Evolutionary conservation across 2,113 vertebrate genomes (phyloP), one percentile per base, ranked within the genome.

Genomic region (Philantomba maxwellii): DNA sequence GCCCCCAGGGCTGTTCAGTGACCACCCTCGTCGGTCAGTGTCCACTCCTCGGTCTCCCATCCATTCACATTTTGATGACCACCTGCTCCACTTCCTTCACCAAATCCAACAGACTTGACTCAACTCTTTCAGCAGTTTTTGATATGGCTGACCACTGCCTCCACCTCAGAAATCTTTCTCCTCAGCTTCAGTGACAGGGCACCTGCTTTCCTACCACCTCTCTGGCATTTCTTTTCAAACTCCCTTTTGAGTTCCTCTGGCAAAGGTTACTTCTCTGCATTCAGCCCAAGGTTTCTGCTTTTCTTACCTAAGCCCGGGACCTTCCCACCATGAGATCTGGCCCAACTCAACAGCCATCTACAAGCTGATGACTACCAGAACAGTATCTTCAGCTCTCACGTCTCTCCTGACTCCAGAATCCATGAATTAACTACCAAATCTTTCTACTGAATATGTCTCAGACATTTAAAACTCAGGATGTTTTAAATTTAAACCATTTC

Each of bases 31-130:
- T 17, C 78, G n/a, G 10, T 28, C n/a, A 19, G 6, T n/a, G 33
- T 28, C 33, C 66, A 43, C 43, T 57, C 78, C 43, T 73, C 15
- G 13, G 60, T 53, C 58, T 96, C 39, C 75, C 87, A 73, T 8
- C 62, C 51, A 53, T 51, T 28, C 96, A 99, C 96, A 99, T 99
- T 19, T 98, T 99, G 45, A 98, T 99, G 99, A 99, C 98, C 57
- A 98, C 98, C 2, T 99, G 97, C 90, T 99, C 98, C 82, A 98
- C 98, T 28, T 55, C 98, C 23, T 78, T 97, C 21, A 98, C 98
- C 2, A 55, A 75, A 73, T 28, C 51, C 80, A 60, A 36, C 19
- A 36, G 73, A 39, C 12, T 55, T 49, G 30, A 25, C 51, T 75
- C 30, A 45, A 13, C 28, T 21, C 15, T n/a, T 75, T n/a, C 4